phyloP scores from a whole-genome alignment of 2,797 vertebrate genomes.

The Microchirus variegatus region DNA sequence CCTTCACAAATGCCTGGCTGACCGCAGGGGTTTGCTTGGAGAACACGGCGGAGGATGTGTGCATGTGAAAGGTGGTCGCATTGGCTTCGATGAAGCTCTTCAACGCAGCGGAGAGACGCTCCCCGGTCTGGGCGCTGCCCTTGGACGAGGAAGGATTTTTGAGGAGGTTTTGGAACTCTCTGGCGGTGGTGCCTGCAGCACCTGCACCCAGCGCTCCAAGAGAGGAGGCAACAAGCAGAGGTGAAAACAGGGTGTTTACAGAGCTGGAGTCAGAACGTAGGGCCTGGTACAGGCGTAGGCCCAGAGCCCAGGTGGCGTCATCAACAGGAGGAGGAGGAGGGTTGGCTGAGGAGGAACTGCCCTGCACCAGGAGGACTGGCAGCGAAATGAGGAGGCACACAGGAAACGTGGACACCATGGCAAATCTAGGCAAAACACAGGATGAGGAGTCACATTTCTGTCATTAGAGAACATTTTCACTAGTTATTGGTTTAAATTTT shows the following conservation, averaged over 20 bases:
- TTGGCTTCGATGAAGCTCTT: conserved; percentile 57
- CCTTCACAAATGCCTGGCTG: conserved; percentile 62
- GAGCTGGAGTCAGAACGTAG: conserved; percentile 47
- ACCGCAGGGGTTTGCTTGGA: conserved; percentile 59
- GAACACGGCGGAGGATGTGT: conserved; percentile 64
- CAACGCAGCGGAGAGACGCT: conserved; percentile 44
- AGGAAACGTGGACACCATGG: conserved; percentile 58
- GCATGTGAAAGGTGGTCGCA: conserved; percentile 61
- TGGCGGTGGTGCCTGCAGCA: conserved; percentile 62
- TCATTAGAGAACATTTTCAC: too few relatives aligned
- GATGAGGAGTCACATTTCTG: neutral
- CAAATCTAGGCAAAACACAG: conserved; percentile 38
- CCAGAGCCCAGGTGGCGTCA: conserved; percentile 75
- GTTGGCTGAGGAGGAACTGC: conserved; percentile 13
- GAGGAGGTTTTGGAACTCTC: conserved; percentile 68
- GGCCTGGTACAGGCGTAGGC: conserved; percentile 66
- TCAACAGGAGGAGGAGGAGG: conserved; percentile 15
- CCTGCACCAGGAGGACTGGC: conserved; percentile 45
- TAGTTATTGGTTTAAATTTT: too few relatives aligned
- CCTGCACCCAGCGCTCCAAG: conserved; percentile 55
- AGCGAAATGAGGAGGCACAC: conserved; percentile 42
- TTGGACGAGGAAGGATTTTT: conserved; percentile 10
- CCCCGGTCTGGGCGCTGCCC: conserved; percentile 4
- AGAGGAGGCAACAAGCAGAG: conserved; percentile 67
- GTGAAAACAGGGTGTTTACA: conserved; percentile 70